These are phyloP conservation scores for Candoia aspera DNA, from an alignment of 2,113 vertebrate genomes.

Conservation along the genomic window DNA sequence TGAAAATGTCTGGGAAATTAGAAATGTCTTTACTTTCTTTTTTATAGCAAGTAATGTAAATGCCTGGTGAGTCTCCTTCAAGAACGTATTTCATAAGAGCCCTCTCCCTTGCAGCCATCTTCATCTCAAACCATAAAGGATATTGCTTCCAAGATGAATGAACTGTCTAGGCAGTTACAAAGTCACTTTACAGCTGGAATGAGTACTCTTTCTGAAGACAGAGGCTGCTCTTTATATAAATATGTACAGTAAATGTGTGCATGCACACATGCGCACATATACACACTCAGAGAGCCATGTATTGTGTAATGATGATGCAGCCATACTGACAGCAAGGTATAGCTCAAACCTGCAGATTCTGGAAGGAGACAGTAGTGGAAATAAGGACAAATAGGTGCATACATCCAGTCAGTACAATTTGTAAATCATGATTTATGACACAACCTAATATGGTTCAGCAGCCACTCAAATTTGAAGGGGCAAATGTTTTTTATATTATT, in stretches of 20 bases:
- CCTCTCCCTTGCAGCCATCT: neutral
- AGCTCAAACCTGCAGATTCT: neutral
- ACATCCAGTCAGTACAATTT: no score
- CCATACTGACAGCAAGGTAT: neutral
- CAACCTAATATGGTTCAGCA: no score
- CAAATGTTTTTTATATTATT: no score
- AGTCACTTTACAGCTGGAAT: neutral
- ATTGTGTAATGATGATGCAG: neutral
- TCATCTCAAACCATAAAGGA: neutral
- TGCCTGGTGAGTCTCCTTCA: neutral
- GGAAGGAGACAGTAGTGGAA: neutral
- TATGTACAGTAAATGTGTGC: no score
- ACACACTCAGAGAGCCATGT: neutral
- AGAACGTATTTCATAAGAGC: neutral
- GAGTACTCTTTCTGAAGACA: neutral
- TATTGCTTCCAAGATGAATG: neutral
- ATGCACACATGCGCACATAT: neutral
- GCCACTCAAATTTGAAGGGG: no score
- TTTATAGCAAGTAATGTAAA: neutral
- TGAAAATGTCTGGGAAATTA: neutral
- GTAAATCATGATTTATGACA: no score
- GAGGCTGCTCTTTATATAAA: neutral
- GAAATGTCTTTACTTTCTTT: neutral
- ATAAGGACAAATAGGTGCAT: no score
- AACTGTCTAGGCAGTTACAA: neutral